Percentiles rank a stretch among this genome's conserved stretches.
Conservation (phyloP, 2,797 vertebrate species). For the Hypotaenidia okinawae region DNA sequence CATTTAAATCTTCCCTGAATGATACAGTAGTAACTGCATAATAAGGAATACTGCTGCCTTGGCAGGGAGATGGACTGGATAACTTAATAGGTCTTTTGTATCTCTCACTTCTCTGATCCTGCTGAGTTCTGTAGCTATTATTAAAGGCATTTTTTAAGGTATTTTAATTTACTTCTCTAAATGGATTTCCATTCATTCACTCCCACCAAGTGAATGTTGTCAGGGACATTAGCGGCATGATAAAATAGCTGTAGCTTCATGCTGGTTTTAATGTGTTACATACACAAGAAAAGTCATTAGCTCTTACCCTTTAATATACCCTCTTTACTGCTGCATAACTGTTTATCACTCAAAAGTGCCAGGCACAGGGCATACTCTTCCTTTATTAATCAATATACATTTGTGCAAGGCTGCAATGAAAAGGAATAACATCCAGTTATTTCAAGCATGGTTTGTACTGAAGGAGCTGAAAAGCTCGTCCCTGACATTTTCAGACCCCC, state of each 20-base stretch:
- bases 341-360: conserved; percentile 51
- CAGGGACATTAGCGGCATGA: conserved; percentile 65
- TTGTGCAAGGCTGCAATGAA: background rate
- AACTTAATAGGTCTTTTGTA: conserved; percentile 41
- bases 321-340: conserved; percentile 35
- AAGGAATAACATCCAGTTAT: background rate
- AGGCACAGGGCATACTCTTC: background rate
- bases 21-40: background rate
- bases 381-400: conserved; percentile 18
- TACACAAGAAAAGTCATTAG: conserved; percentile 57
- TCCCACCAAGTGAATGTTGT: conserved; percentile 54
- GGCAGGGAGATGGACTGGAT: conserved; percentile 50
- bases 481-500: background rate
- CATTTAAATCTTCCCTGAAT: background rate
- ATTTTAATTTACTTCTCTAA: conserved; percentile 71
- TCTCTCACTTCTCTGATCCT: conserved; percentile 15
- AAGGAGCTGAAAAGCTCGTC: background rate
- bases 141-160: conserved; percentile 70
- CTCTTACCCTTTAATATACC: conserved; percentile 53
- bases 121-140: conserved; percentile 40
- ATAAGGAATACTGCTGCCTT: background rate
- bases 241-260: conserved; percentile 57
- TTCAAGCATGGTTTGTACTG: background rate
- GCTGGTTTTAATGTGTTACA: conserved; percentile 55
- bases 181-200: conserved; percentile 59